Conservation (phyloP, 2,113 vertebrate species). For the Columba livia region DNA sequence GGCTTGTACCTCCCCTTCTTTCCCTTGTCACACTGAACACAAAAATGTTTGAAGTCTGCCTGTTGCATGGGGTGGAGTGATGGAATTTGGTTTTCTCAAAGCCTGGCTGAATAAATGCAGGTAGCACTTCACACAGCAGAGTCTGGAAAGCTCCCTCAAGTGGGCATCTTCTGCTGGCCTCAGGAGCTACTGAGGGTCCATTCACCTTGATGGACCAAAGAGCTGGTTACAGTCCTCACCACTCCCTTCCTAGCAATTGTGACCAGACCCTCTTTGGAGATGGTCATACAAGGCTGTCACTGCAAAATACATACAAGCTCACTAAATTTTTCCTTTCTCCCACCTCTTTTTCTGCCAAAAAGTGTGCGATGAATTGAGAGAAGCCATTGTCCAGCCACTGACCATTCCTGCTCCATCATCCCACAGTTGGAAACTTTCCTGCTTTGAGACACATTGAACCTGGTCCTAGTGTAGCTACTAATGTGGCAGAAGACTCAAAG, state of each 20-base stretch:
- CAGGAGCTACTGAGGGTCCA: not conserved
- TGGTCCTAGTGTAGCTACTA: not conserved
- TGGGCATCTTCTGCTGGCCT: not conserved
- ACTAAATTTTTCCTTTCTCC: not conserved
- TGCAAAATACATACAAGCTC: not conserved
- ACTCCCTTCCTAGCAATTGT: not conserved
- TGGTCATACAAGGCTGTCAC: not conserved
- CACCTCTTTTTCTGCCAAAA: not conserved
- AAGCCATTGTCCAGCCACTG: not conserved
- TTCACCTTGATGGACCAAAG: not conserved
- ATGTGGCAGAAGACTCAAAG: not conserved
- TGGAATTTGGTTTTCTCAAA: not conserved
- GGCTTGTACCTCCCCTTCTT: not conserved
- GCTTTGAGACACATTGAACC: not conserved
- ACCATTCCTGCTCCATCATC: not conserved
- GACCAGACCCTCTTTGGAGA: not conserved
- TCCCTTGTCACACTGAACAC: not conserved
- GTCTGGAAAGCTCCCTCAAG: not conserved
- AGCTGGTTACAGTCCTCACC: not conserved
- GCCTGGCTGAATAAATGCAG: not conserved
- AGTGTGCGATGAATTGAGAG: rapidly evolving
- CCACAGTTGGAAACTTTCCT: not conserved
- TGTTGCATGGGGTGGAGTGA: not conserved
- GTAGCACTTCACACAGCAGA: not conserved
- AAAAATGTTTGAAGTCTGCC: not conserved